Percentiles rank a stretch among this genome's conserved stretches.
Conservation (phyloP, 2,888 invertebrate genomes). For the Brachynemurus nebulosus region DNA sequence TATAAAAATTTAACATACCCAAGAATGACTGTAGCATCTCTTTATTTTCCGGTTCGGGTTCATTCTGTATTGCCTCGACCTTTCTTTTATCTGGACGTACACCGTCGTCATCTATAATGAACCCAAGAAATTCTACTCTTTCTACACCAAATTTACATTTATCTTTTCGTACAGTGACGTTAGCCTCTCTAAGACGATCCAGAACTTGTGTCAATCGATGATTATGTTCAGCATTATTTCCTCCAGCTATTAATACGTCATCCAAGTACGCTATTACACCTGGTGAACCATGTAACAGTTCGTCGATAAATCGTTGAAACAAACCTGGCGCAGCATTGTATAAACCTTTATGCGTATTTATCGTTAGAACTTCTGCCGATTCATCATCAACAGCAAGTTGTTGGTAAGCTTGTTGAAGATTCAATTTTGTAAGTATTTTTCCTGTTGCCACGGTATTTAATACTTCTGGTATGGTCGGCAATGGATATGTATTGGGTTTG, state of each 20-base stretch:
- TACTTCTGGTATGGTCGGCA: constrained; percentile 16
- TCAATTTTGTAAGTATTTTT: constrained; percentile 25
- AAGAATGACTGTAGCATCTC: constrained; percentile 10
- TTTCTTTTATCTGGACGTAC: constrained; percentile 2
- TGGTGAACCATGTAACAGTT: constrained; percentile 6
- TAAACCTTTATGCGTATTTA: constrained; percentile 24
- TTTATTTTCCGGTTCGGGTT: constrained; percentile 6
- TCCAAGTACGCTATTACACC: constrained; percentile 8
- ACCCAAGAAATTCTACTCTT: constrained; percentile 18
- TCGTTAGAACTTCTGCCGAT: constrained; percentile 23
- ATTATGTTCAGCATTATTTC: background rate
- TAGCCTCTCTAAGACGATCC: constrained; percentile 12
- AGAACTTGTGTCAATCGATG: background rate
- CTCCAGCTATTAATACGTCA: constrained; percentile 4
- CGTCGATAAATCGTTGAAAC: constrained; percentile 16
- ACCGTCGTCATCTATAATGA: constrained; percentile 7
- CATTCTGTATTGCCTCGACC: constrained; percentile 6
- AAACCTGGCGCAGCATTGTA: constrained; percentile 17
- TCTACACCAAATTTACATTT: constrained; percentile 21
- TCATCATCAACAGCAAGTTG: constrained; percentile 24
- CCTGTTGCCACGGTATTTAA: constrained; percentile 21
- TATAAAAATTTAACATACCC: constrained; percentile 17
- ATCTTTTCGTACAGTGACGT: constrained; percentile 13
- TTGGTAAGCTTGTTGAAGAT: constrained; percentile 26
- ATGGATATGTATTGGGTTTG: constrained; percentile 18